Conservation (phyloP, 2,113 vertebrate species). For the Passer domesticus region DNA sequence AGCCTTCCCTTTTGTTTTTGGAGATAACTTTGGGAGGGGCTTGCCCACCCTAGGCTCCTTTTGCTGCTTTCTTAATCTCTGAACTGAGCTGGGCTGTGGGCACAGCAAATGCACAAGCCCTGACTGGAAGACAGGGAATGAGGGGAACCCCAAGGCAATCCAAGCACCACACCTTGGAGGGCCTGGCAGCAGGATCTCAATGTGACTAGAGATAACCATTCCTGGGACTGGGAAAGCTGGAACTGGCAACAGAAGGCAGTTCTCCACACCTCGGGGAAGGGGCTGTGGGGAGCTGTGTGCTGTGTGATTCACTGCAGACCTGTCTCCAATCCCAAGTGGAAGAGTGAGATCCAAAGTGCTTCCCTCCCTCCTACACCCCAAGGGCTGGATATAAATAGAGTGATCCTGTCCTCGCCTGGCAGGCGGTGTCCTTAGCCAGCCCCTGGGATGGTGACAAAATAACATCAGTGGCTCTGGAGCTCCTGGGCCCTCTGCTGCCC, state of each 20-base stretch:
- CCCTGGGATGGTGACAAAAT: background rate
- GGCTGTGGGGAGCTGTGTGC: background rate
- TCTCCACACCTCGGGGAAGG: rapidly evolving
- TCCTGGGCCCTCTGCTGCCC: background rate
- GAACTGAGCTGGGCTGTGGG: background rate
- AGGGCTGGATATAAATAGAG: background rate
- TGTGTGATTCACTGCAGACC: background rate
- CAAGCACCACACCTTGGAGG: background rate
- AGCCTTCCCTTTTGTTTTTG: background rate
- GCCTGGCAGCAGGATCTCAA: background rate
- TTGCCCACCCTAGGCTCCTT: background rate
- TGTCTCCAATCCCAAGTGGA: background rate
- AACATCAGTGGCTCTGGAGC: rapidly evolving
- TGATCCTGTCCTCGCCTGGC: background rate
- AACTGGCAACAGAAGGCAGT: background rate
- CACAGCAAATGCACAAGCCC: background rate
- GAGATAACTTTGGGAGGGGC: background rate
- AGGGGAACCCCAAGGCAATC: background rate
- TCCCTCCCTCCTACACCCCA: background rate
- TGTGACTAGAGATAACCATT: background rate
- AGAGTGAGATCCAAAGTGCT: background rate
- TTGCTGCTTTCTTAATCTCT: background rate
- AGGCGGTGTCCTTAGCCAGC: background rate
- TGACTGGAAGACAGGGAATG: background rate
- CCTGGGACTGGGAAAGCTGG: background rate